Percentiles rank a stretch among this genome's conserved stretches.
Evolutionary conservation across 2,797 vertebrate species (phyloP).

Genomic region (Labeo calbasu): DNA sequence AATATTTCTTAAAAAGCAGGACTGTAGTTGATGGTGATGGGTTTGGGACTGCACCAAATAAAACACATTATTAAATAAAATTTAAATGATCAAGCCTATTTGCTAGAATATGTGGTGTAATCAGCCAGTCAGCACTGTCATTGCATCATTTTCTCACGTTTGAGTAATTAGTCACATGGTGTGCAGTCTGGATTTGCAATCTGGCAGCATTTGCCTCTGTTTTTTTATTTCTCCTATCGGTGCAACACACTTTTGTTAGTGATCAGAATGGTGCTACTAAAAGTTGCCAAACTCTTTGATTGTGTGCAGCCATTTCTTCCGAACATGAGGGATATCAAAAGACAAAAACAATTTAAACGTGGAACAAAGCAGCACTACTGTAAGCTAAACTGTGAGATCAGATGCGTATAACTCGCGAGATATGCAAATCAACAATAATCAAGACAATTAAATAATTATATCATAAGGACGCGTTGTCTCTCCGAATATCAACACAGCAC

Average conservation of each 20-base stretch:
- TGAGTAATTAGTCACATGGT: conserved; percentile 4
- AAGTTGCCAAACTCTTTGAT: background rate
- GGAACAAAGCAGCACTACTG: background rate
- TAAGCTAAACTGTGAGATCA: too few relatives aligned
- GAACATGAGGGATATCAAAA: background rate
- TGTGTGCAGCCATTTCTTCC: background rate
- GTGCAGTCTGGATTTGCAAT: background rate
- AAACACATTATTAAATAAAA: too few relatives aligned
- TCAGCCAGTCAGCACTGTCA: background rate
- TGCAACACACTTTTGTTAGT: background rate
- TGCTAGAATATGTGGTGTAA: background rate
- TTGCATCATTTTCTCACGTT: background rate
- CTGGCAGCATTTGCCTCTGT: background rate
- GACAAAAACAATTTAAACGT: too few relatives aligned
- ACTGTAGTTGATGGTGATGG: too few relatives aligned
- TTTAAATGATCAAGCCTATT: background rate
- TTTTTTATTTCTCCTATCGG: background rate
- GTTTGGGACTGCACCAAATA: too few relatives aligned
- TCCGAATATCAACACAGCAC: too few relatives aligned
- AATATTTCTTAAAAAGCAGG: background rate
- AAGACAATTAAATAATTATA: background rate
- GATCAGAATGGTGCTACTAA: background rate
- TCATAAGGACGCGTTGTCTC: background rate
- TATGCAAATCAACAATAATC: background rate
- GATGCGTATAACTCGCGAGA: too few relatives aligned